Conservation (phyloP, 2,797 vertebrate genomes). For the Scleropages formosus region DNA sequence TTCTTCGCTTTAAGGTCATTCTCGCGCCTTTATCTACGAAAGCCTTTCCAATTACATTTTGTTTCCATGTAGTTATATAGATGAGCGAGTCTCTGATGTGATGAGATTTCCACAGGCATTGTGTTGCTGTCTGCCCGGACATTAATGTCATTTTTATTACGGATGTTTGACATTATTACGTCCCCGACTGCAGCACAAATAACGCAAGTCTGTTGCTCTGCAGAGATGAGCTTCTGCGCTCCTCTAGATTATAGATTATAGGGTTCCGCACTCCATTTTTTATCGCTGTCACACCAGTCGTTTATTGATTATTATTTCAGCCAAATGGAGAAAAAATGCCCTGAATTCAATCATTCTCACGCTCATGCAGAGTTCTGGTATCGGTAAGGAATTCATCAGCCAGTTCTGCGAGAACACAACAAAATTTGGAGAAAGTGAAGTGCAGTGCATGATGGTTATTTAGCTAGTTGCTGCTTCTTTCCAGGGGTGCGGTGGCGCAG, state of each 20-base stretch:
- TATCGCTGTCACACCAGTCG: conserved; percentile 45
- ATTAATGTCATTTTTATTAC: conserved; percentile 39
- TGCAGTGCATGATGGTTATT: neutral
- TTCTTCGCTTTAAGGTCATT: conserved; percentile 27
- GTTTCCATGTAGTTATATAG: conserved; percentile 14
- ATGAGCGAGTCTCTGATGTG: conserved; percentile 23
- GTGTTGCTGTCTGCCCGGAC: conserved; percentile 4
- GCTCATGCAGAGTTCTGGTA: conserved; percentile 3
- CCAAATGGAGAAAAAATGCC: neutral
- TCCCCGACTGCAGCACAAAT: conserved; percentile 41
- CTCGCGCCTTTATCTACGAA: conserved; percentile 16
- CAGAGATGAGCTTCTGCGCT: conserved; percentile 49
- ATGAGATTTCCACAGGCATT: conserved; percentile 26
- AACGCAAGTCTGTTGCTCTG: conserved; percentile 52
- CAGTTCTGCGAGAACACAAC: neutral
- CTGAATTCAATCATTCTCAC: neutral
- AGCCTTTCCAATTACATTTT: conserved; percentile 25
- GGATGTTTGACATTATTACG: conserved; percentile 35
- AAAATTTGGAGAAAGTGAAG: neutral
- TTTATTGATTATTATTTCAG: conserved; percentile 53
- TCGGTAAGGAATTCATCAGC: conserved; percentile 8
- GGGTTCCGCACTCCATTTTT: conserved; percentile 52
- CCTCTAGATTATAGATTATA: conserved; percentile 47
- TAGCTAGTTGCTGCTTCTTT: no score
- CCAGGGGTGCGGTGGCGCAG: no score